Evolutionary conservation across 1,140 invertebrate genomes (phyloP), one percentile per base, ranked within the genome.

Genomic region (Leptoteleia sp.): DNA sequence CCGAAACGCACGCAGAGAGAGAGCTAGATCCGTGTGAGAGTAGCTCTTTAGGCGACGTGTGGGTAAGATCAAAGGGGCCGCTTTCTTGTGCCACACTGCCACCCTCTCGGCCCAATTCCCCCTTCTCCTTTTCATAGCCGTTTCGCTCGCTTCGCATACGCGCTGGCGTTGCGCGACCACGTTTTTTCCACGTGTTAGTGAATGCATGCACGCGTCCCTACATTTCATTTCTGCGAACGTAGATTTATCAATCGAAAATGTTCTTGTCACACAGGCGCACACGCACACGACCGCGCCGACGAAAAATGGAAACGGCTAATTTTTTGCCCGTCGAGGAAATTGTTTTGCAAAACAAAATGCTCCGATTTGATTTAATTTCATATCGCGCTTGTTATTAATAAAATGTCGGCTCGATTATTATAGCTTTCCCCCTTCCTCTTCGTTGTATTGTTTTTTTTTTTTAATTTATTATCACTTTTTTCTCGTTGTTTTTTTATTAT

Each of bases 21-120:
- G 68, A 54, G 52, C 54, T 61, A 75, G 61, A 75, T 57, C 79
- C 72, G 72, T 70, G 59, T 62, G 72, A 76, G 70, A 76, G 71
- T 70, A 50, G 75, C 65, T 71, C 59, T 76, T 75, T 59, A 70
- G n/a, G 55, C 54, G 43, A 79, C 72, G 76, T 79, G 57, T 80
- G 78, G 43, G 71, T 72, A 68, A 78, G 81, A 80, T 83, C 79
- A 81, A 83, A 81, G 73, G 35, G 47, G 68, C 77, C 81, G 80
- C 67, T 65, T 76, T 80, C 76, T 79, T 81, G 72, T 79, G 62
- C 76, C 70, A 79, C 70, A 73, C 76, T 79, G 62, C 76, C 70
- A 79, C 70, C 75, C 76, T 79, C 72, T 70, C 70, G 43, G 48
- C 64, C 76, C 73, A 65, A 62, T 72, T 61, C 52, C 67, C 62